Evolutionary conservation across 2,797 vertebrate species (phyloP), one percentile per base, ranked within the genome.

Genomic region (Selene dorsalis): DNA sequence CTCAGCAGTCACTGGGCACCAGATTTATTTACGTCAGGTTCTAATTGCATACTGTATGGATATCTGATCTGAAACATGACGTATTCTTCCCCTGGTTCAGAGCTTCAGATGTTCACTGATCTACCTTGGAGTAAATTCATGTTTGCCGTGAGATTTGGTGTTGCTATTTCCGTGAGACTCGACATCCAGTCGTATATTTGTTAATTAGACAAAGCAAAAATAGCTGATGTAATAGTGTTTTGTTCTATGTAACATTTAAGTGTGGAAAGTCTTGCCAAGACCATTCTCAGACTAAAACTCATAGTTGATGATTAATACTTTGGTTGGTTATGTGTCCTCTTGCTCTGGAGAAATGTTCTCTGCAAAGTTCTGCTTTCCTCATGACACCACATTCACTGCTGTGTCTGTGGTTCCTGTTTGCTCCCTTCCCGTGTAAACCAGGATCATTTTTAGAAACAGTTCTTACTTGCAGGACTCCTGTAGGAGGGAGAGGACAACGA

Each of bases 371-470:
- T 48, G 60, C 28, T 59, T 30, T 45, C 47, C 35, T 79, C 52
- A 16, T 13, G 1, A 59, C 67, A 4, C 39, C 52, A 18, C 18
- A n/a, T 18, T 64, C 58, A 60, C 6, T 0, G 3, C 66, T 38
- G 47, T 68, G 48, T 43, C 47, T 56, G 26, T 63, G 14, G 58
- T 59, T 81, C 43, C 69, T 38, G 18, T 74, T 80, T 26, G 2
- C 58, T 84, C 24, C 70, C 41, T 86, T 56, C n/a, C 48, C 35
- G 20, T 68, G 63, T 67, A 68, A 80, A 47, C 7, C 0, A 60
- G 64, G 56, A 48, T 84, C 35, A 57, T 91, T 89, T 93, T 88
- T 89, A 85, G 86, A 86, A 84, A 59, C 85, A 62, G 78, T 6
- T 85, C 73, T 84, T 75, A 63, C 72, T 85, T 82, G 76, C 78